Evolutionary conservation across 2,113 vertebrate species (phyloP), one percentile per base, ranked within the genome.

Genomic region (Chlorodrepanis virens): DNA sequence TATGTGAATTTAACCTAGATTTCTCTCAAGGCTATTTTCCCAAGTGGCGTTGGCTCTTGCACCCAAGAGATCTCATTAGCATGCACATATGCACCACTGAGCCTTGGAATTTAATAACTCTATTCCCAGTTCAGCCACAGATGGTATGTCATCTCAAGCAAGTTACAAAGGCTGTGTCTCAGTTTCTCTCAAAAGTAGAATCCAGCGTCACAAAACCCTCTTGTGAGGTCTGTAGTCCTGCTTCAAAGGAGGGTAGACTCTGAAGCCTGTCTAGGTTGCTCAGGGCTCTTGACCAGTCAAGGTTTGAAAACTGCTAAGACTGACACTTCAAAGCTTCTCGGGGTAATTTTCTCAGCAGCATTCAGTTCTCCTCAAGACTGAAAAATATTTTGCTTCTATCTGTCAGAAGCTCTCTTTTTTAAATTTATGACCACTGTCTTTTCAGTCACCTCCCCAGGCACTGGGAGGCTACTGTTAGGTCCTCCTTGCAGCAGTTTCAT

Each of bases 41-140:
- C 96, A 93, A 94, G 90, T 12, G 87, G 74, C 24, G 1, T 44
- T 83, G 95, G 84, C 93, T 90, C 78, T 70, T 91, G 94, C 95
- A 95, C 94, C 91, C 95, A 95, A 77, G 94, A 97, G 94, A 96
- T 89, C 96, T 97, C 93, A 96, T 96, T 96, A 97, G 87, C 84
- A 96, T 95, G 94, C 91, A 97, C 93, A 97, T 76, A 95, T 77
- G 93, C 91, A 94, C 93, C 90, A 74, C 91, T 86, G 90, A 95
- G 94, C 89, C 90, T 96, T 54, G 5, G 59, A 93, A 96, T 96
- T 95, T 97, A 96, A 96, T 96, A 96, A 94, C 84, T 93, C 91
- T 95, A 80, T 95, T 97, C 95, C 95, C 93, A 96, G 87, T 85
- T 87, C 91, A 96, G 94, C 87, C 78, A 65, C 94, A 96, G 95